These are phyloP conservation scores for Salvelinus namaycush DNA, from an alignment of 2,113 vertebrate species.

Conservation along the genomic window DNA sequence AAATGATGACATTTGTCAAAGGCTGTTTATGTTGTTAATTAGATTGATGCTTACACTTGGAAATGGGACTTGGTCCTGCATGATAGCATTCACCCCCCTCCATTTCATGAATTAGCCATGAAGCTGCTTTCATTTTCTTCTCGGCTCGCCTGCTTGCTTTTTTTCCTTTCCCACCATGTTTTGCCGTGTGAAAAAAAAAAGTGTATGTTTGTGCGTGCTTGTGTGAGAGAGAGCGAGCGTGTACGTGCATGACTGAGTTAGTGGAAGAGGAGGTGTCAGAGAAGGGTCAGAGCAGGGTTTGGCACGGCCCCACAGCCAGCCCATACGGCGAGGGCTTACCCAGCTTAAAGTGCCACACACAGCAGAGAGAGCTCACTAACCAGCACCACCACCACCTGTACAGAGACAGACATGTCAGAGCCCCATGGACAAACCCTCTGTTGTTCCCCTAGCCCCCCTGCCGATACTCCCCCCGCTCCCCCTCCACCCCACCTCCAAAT, in stretches of 20 bases:
- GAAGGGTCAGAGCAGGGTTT: conserved; percentile 3
- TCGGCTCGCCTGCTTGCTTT: not conserved
- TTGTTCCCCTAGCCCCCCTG: not conserved
- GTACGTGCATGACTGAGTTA: not conserved
- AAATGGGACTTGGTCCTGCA: conserved; percentile 30
- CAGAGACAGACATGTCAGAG: conserved; percentile 6
- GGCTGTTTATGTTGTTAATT: conserved; percentile 76
- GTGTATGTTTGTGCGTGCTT: not conserved
- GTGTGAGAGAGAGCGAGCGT: not conserved
- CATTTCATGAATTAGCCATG: conserved; percentile 24
- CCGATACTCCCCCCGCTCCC: not conserved
- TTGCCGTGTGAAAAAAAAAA: not conserved
- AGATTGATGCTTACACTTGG: conserved; percentile 52
- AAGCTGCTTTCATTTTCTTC: conserved; percentile 6
- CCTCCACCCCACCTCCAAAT: not conserved
- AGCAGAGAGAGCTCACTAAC: not conserved
- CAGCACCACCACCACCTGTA: not conserved
- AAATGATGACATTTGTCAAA: conserved; percentile 77
- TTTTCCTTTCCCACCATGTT: not conserved
- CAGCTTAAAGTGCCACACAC: conserved; percentile 12
- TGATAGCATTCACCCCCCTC: not conserved
- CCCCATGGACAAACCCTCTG: conserved; percentile 1
- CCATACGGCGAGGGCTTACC: not conserved
- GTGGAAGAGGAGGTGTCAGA: conserved; percentile 2
- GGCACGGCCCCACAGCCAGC: not conserved